Evolutionary conservation across 2,113 vertebrate genomes (phyloP).

Genomic region (Xiphorhynchus elegans): DNA sequence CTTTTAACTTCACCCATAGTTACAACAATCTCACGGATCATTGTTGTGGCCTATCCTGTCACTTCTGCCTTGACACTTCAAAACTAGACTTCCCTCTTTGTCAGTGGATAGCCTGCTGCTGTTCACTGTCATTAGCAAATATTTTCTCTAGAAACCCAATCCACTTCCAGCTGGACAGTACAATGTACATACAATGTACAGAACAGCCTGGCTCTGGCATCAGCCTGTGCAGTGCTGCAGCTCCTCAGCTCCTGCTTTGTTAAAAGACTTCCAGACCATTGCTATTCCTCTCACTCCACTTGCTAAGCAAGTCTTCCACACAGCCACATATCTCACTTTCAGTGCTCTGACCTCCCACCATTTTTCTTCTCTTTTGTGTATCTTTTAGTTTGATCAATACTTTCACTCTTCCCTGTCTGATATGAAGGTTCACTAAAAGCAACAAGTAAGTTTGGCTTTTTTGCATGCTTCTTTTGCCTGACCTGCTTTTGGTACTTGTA

Average conservation of each 20-base stretch:
- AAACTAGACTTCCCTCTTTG: not conserved
- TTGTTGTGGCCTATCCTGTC: not conserved
- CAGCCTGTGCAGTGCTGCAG: not conserved
- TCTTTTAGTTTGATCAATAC: not conserved
- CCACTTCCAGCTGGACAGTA: not conserved
- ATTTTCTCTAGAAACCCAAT: not conserved
- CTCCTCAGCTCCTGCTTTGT: not conserved
- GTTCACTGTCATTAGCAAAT: not conserved
- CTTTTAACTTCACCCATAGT: not conserved
- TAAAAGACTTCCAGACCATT: not conserved
- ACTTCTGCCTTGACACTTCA: not conserved
- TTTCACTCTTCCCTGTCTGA: not conserved
- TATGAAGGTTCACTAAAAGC: not conserved
- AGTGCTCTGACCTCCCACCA: not conserved
- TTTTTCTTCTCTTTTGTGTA: not conserved
- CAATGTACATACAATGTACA: too few species aligned
- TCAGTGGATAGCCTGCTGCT: not conserved
- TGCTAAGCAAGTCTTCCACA: not conserved
- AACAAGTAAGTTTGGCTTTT: not conserved
- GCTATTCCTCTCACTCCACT: not conserved
- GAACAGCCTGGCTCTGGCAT: not conserved
- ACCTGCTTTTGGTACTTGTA: not conserved
- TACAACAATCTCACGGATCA: not conserved
- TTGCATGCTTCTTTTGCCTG: not conserved
- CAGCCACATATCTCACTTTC: not conserved